These are phyloP conservation scores for Tenthredo livida DNA, from an alignment of 2,888 invertebrate species.

Conservation along the genomic window DNA sequence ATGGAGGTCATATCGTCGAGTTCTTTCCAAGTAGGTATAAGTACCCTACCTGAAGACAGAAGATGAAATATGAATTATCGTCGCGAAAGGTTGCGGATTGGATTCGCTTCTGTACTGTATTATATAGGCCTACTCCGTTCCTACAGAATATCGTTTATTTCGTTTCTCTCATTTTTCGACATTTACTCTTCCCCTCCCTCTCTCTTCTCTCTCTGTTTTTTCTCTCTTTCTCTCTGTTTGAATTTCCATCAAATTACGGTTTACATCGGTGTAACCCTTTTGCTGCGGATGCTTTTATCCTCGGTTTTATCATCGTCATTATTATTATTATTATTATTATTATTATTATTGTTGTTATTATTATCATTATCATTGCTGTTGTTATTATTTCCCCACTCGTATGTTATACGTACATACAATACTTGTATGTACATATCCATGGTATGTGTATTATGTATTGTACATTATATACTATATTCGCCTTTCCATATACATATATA, in stretches of 20 bases:
- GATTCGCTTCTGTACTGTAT: not conserved
- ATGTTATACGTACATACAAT: not conserved
- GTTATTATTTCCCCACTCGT: conserved; percentile 23
- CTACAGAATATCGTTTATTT: conserved; percentile 12
- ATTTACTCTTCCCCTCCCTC: not conserved
- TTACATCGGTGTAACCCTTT: conserved; percentile 40
- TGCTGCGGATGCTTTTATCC: conserved; percentile 38
- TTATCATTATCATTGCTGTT: not conserved
- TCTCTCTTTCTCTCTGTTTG: conserved; percentile 4
- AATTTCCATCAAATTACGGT: conserved; percentile 47
- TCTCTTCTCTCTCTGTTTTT: no score
- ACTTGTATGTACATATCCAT: not conserved
- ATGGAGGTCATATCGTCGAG: not conserved
- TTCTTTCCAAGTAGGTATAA: not conserved
- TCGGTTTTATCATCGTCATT: conserved; percentile 19
- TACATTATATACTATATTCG: not conserved
- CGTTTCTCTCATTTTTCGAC: conserved; percentile 22
- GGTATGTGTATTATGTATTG: not conserved
- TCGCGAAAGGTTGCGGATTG: not conserved
- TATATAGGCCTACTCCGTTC: not conserved
- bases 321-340: conserved; percentile 8
- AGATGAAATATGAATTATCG: not conserved
- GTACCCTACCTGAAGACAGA: not conserved
- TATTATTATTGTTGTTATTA: conserved; percentile 14
- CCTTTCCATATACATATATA: not conserved